Evolutionary conservation across 2,888 invertebrate genomes (phyloP), one percentile per base, ranked within the genome.

Genomic region (Hoplodrina blanda): DNA sequence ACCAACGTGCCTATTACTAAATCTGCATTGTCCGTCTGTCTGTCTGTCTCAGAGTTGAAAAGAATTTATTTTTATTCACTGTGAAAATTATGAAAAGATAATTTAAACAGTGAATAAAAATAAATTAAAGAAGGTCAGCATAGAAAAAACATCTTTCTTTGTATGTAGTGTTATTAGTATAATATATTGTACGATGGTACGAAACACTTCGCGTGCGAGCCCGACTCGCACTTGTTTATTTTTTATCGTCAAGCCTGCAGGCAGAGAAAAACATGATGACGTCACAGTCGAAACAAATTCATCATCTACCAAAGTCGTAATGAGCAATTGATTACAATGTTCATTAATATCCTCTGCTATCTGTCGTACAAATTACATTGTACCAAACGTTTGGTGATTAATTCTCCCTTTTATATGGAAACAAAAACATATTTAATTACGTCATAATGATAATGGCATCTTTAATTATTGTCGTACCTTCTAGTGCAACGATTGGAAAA

Each of bases 311-410:
- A 54, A 37, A 61, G 10, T 19, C 8, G 54, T 82, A 83, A 83
- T 71, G 80, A 70, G 62, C 72, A 75, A 74, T 84, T 84, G 78
- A 84, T 82, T 76, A 64, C 80, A 13, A 52, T n/a, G 53, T 62
- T 73, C 73, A 80, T 84, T 83, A 84, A 80, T 76, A 65, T 73
- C 66, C 59, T 56, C 57, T 49, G 62, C 53, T 76, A 73, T 82
- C 71, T 55, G 64, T 69, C 60, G 30, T 50, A 66, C 78, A 73
- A 82, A 82, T 83, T 65, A 76, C 73, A 62, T 49, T 50, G 59
- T 67, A 55, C 54, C 46, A 13, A 46, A 30, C 54, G 19, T 37
- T 13, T 19, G 37, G 33, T 78, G 66, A 82, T 82, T 72, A 76
- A 83, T 78, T 66, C 5, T 49, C 25, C n/a, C 62, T 61, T 69